Evolutionary conservation across 2,888 invertebrate species (phyloP), one percentile per base, ranked within the genome.

Genomic region (Actias luna): DNA sequence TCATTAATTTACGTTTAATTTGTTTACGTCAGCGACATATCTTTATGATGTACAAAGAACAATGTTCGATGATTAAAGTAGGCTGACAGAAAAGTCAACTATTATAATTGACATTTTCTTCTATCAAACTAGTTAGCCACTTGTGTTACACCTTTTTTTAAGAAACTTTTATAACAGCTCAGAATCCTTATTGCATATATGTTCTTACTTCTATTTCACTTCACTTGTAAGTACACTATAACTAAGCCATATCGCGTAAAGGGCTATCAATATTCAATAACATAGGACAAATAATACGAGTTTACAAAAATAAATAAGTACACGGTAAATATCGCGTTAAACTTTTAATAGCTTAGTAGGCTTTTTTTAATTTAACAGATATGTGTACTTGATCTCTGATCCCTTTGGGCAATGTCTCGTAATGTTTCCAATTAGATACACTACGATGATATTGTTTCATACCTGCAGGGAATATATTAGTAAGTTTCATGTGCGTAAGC

Each of bases 401-500:
- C 12, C 22, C 46, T 46, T 46, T 18, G 12, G 46, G 25, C 12
- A 22, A 50, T 22, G 22, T 22, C 10, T 16, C 22, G 25, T 4
- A 50, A 50, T 50, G 25, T 25, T 25, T 14, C 25, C 25, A 50
- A 12, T 50, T 46, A 50, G 25, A 50, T 50, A 50, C 22, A 16
- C 16, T 39, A 39, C 22, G 12, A 50, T 25, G 46, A 25, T 50
- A 25, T 50, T 50, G 46, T 50, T 50, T 50, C 46, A 25, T 50
- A 25, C 46, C 14, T 50, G 46, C 46, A 25, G 12, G 14, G 25
- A 22, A 50, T 25, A 50, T 60, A 59, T 42, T 39, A 7, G 65
- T 64, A 71, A 67, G 80, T 91, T 81, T 84, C 92, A 88, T 92
- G 92, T 83, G 83, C 79, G 75, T 70, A 64, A 69, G 72, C 91